Evolutionary conservation across 1,140 invertebrate species (phyloP), one percentile per base, ranked within the genome.

Genomic region (Listronotus bonariensis): DNA sequence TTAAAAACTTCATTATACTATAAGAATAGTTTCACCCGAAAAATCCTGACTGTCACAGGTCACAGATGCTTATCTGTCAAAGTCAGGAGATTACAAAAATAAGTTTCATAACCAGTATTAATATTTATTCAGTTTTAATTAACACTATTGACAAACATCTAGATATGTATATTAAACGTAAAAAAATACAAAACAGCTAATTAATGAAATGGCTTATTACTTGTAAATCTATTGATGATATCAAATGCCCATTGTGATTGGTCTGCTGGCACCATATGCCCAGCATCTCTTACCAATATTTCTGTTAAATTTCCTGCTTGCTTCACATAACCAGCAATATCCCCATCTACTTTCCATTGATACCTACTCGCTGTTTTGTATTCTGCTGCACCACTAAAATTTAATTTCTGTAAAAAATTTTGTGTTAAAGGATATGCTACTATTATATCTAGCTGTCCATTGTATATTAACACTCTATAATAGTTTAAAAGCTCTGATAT

Each of bases 371-470:
- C 85, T 40, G 68, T 83, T 70, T 82, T 84, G 74, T 91, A 93
- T 42, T 84, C 80, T 7, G 83, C 77, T 0, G 84, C 78, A 0
- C 83, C 83, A 14, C 78, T 75, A 85, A 91, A 93, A 8, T 87
- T 73, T 1, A 93, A 73, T 38, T 86, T 81, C 42, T 77, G 74
- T 7, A 93, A 70, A 75, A 88, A 92, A 68, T 86, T 87, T 69
- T 86, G 85, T 0, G 91, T 92, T 7, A 91, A 79, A 11, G 91
- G 88, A 73, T 92, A 92, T 0, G 91, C 88, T 6, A 92, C 88
- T 54, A 94, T 92, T 40, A 95, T 88, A 77, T 96, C 92, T 53
- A 94, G 78, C 75, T 94, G 91, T 7, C 92, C 92, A 74, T 88
- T 93, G 77, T 92, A 95, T 67, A 90, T 82, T 34, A 91, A 69